Evolutionary conservation across 2,888 invertebrate species (phyloP).

Genomic region (Adelphocoris suturalis): DNA sequence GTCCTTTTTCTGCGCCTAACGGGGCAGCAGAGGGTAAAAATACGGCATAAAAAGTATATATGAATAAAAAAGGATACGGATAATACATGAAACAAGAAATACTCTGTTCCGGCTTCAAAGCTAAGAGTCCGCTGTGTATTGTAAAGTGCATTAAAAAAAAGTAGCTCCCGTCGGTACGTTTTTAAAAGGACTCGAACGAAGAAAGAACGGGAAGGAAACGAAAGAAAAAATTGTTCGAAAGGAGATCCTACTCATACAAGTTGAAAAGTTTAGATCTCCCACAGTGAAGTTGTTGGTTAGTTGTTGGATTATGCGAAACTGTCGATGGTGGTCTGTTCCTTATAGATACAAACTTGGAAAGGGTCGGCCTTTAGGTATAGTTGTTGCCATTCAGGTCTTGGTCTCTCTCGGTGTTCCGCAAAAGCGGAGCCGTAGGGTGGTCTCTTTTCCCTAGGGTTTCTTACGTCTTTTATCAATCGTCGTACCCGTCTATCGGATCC

Average conservation of each 20-base stretch:
- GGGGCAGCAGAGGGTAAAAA: neutral
- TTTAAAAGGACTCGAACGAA: slow-evolving; percentile 13
- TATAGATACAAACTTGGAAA: slow-evolving; percentile 21
- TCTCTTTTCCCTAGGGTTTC: neutral
- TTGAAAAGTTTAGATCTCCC: slow-evolving; percentile 41
- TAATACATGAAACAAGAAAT: slow-evolving; percentile 17
- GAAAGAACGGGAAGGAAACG: slow-evolving; percentile 33
- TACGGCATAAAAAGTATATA: neutral
- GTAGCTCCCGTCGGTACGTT: slow-evolving; percentile 24
- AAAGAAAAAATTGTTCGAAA: slow-evolving; percentile 35
- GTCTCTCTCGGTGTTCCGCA: neutral
- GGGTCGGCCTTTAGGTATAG: slow-evolving; percentile 35
- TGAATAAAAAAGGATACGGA: slow-evolving; percentile 36
- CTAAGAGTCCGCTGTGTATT: slow-evolving; percentile 28
- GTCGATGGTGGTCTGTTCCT: slow-evolving; percentile 43
- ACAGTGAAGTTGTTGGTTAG: slow-evolving; percentile 50
- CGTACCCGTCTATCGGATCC: neutral
- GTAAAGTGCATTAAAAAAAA: slow-evolving; percentile 3
- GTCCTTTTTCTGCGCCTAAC: neutral
- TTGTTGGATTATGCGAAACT: slow-evolving; percentile 40
- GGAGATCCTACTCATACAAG: slow-evolving; percentile 26
- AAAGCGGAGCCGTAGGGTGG: neutral
- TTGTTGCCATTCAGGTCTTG: slow-evolving; percentile 51
- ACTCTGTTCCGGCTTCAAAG: slow-evolving; percentile 42
- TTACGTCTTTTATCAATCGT: slow-evolving; percentile 29